A percentile compares a stretch with the other conserved stretches of the same genome.
phyloP scores from a whole-genome alignment of 2,797 vertebrate species.

The Morelia viridis region DNA sequence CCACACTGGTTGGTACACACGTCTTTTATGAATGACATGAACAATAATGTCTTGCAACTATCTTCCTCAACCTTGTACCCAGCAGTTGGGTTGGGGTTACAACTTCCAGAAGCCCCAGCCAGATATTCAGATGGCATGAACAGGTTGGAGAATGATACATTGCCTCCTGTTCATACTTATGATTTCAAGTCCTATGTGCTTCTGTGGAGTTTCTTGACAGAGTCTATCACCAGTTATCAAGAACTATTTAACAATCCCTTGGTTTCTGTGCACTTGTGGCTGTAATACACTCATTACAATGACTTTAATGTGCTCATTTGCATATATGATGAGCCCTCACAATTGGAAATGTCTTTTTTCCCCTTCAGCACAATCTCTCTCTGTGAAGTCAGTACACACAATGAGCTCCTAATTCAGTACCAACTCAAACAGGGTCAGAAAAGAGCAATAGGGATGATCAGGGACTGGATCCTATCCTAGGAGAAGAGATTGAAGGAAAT shows the following conservation, averaged over 20 bases:
- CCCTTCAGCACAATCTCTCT: background rate
- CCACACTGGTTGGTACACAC: background rate
- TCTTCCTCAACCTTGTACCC: no score
- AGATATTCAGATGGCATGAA: no score
- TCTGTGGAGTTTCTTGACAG: background rate
- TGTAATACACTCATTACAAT: background rate
- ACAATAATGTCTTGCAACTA: background rate
- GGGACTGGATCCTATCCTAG: background rate
- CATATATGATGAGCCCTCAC: background rate
- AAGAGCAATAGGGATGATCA: background rate
- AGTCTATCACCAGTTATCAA: no score
- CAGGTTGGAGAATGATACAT: background rate
- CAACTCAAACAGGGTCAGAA: background rate
- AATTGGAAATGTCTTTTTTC: background rate
- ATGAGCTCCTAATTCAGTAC: background rate
- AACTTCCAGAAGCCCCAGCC: no score
- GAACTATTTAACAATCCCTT: background rate
- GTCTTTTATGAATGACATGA: background rate
- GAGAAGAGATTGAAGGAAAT: background rate
- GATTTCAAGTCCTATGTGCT: background rate
- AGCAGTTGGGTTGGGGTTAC: no score
- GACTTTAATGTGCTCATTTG: background rate
- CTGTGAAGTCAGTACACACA: background rate
- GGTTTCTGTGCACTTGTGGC: background rate
- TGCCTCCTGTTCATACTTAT: background rate